Evolutionary conservation across 2,113 vertebrate genomes (phyloP).

Genomic region (Ovibos moschatus): DNA sequence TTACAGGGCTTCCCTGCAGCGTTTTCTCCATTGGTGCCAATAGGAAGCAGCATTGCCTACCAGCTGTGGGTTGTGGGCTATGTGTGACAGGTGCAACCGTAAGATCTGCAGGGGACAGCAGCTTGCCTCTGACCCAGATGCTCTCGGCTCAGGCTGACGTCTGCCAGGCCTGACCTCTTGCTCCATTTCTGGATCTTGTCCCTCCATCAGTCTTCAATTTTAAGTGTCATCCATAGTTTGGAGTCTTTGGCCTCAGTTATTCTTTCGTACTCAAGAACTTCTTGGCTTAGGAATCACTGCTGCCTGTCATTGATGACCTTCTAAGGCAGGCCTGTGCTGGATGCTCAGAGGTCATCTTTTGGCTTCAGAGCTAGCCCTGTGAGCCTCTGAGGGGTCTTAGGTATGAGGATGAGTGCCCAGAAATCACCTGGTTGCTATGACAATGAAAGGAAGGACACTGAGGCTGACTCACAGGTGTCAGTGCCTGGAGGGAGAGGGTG

Average conservation of each 20-base stretch:
- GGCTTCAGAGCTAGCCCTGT: not conserved
- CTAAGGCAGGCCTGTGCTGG: not conserved
- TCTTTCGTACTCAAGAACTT: not conserved
- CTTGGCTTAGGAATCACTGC: not conserved
- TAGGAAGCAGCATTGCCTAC: not conserved
- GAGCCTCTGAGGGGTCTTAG: not conserved
- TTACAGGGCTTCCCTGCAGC: conserved; percentile 9
- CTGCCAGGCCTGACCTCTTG: not conserved
- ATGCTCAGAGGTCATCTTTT: not conserved
- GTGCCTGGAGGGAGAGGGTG: not conserved
- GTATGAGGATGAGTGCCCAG: not conserved
- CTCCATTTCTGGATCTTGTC: not conserved
- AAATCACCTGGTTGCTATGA: not conserved
- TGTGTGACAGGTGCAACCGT: not conserved
- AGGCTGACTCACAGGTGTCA: not conserved
- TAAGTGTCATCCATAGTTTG: not conserved
- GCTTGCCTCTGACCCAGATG: not conserved
- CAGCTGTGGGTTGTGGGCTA: not conserved
- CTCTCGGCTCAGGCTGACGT: not conserved
- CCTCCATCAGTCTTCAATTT: not conserved
- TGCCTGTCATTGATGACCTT: not conserved
- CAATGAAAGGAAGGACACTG: not conserved
- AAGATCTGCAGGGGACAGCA: not conserved
- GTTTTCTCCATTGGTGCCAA: not conserved
- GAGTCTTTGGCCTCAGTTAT: not conserved